Conservation (phyloP, 2,888 invertebrate species). For the Eumacrocentrus americanus region DNA sequence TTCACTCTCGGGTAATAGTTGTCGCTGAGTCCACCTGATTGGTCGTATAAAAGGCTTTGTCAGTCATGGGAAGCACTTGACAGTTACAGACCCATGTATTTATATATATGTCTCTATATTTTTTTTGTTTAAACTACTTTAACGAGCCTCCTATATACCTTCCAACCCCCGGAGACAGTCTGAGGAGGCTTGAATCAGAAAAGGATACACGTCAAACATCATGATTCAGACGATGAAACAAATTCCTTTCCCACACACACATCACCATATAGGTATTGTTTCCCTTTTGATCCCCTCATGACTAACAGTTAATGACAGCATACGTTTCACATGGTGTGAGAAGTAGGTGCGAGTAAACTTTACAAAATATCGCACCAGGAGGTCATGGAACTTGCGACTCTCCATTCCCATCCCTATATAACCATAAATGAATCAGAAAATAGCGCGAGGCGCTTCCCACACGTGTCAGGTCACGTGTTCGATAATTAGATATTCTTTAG, state of each 20-base stretch:
- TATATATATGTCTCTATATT: constrained; percentile 4
- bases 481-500: constrained; percentile 62
- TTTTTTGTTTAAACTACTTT: too few species aligned
- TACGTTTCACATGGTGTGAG: constrained; percentile 53
- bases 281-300: constrained; percentile 11
- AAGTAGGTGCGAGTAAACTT: constrained; percentile 51
- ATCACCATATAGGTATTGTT: neutral
- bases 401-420: constrained; percentile 19
- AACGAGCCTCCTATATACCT: constrained; percentile 22
- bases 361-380: constrained; percentile 59
- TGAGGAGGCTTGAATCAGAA: constrained; percentile 17
- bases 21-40: constrained; percentile 33
- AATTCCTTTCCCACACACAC: constrained; percentile 7
- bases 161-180: neutral
- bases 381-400: constrained; percentile 41
- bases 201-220: too few species aligned
- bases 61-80: constrained; percentile 58
- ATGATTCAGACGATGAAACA: constrained; percentile 1
- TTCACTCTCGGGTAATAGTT: constrained; percentile 38
- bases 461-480: constrained; percentile 60
- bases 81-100: constrained; percentile 25
- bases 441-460: constrained; percentile 57
- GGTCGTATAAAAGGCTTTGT: constrained; percentile 41
- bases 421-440: constrained; percentile 57
- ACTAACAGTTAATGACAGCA: constrained; percentile 50